A percentile compares a stretch with the other conserved stretches of the same genome.
These are phyloP conservation scores for Mycalesis mineus DNA, from an alignment of 2,888 invertebrate species.

Conservation along the genomic window DNA sequence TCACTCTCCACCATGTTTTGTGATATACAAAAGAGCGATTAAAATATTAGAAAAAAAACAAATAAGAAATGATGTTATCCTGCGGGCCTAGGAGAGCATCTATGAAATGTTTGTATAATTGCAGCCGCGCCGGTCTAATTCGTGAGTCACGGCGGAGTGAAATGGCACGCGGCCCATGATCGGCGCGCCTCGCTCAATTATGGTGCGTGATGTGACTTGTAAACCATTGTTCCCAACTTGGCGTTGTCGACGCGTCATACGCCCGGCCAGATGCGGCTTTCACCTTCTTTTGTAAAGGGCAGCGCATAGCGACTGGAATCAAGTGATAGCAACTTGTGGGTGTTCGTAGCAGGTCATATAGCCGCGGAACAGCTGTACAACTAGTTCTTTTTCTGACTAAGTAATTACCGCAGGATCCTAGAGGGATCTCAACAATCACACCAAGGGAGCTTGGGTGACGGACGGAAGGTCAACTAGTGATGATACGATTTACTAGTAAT, in stretches of 20 bases:
- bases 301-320: neutral
- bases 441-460: no score
- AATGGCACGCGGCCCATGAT: conserved; percentile 65
- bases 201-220: conserved; percentile 64
- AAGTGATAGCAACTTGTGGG: neutral
- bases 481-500: no score
- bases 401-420: no score
- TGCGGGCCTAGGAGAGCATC: conserved; percentile 48
- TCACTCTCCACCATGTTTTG: no score
- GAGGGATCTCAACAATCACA: no score
- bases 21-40: no score
- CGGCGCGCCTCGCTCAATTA: conserved; percentile 64
- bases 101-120: conserved; percentile 70
- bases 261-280: conserved; percentile 43
- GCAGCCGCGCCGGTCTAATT: conserved; percentile 71
- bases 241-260: conserved; percentile 50
- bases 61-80: conserved; percentile 41
- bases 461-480: no score
- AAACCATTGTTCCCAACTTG: conserved; percentile 47
- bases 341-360: no score
- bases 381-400: no score
- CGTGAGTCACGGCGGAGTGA: conserved; percentile 74
- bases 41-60: no score
- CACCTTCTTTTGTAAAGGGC: conserved; percentile 47
- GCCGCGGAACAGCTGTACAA: no score